Evolutionary conservation across 2,888 invertebrate species (phyloP), one percentile per base, ranked within the genome.

Genomic region (Isoperla grammatica): DNA sequence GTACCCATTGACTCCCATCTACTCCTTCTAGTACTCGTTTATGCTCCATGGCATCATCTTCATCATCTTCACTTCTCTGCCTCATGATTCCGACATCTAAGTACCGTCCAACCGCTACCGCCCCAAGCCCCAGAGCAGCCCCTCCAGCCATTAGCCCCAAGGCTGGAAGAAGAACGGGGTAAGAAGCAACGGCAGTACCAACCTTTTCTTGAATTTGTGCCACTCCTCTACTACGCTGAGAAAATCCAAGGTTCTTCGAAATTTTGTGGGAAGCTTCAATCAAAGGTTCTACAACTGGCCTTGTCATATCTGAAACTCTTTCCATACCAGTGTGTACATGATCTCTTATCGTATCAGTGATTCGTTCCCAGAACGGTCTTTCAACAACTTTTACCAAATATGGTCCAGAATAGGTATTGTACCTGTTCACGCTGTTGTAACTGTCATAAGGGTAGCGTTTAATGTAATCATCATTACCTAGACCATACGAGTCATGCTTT

Each of bases 241-340:
- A 80, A 8, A 88, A 75, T 1, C 89, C 89, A 45, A 89, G 76
- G 71, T 89, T 89, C 65, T 87, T 82, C 0, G 87, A 86, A 61
- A 89, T 88, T 71, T 88, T 89, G 8, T 88, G 87, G 0, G 88
- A 86, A 0, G 88, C 89, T 73, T 89, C 88, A 0, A 88, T 82
- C 35, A 90, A 72, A 0, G 90, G 88, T 59, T 87, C 87, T 23
- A 86, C 76, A 1, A 87, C 85, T 1, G 83, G 83, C 59, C 78
- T 77, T 0, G 85, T 80, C 11, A 87, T 72, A 65, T 84, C 83
- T 46, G 86, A 84, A 62, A 89, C 82, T 20, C 82, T 82, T 65
- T 86, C 82, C 60, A 86, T 84, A 0, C 88, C 84, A 42, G 78
- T 84, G 67, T 86, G 84, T 37, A 88, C 80, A 48, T 86, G 86